Percentiles rank a stretch among this genome's conserved stretches.
phyloP scores from a whole-genome alignment of 2,113 vertebrate genomes.

The Channa maculata region DNA sequence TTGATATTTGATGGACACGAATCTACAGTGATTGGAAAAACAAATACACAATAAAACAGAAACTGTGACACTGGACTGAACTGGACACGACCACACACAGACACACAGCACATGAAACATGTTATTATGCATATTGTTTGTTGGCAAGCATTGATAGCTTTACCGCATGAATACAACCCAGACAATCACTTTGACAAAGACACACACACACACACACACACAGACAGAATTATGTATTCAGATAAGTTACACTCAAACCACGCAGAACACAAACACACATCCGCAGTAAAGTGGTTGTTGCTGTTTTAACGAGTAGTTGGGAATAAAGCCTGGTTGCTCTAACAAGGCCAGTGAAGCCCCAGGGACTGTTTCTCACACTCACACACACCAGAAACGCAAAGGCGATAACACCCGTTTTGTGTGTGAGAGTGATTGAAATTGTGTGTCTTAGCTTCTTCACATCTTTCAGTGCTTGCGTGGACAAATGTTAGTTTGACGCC shows the following conservation, averaged over 20 bases:
- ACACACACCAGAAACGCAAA: slow-evolving; percentile 38
- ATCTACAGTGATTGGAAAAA: no score
- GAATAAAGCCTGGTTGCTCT: slow-evolving; percentile 45
- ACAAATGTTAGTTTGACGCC: no score
- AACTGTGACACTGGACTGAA: no score
- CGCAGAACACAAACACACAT: not conserved
- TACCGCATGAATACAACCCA: no score
- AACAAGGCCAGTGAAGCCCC: slow-evolving; percentile 47
- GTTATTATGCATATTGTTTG: no score
- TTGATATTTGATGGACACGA: no score
- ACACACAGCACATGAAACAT: no score
- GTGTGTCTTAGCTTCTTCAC: not conserved
- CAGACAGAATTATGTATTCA: slow-evolving; percentile 1
- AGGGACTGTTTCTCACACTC: not conserved
- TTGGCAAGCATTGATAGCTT: no score
- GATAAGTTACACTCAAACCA: not conserved
- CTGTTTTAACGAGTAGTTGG: slow-evolving; percentile 51
- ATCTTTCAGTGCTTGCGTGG: not conserved
- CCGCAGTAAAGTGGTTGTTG: slow-evolving; percentile 41
- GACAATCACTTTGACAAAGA: no score
- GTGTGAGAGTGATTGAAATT: not conserved
- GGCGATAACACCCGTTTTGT: not conserved
- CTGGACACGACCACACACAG: no score
- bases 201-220: slow-evolving; percentile 5
- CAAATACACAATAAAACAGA: no score